phyloP scores from a whole-genome alignment of 2,113 vertebrate genomes.

The Climacteris rufus region DNA sequence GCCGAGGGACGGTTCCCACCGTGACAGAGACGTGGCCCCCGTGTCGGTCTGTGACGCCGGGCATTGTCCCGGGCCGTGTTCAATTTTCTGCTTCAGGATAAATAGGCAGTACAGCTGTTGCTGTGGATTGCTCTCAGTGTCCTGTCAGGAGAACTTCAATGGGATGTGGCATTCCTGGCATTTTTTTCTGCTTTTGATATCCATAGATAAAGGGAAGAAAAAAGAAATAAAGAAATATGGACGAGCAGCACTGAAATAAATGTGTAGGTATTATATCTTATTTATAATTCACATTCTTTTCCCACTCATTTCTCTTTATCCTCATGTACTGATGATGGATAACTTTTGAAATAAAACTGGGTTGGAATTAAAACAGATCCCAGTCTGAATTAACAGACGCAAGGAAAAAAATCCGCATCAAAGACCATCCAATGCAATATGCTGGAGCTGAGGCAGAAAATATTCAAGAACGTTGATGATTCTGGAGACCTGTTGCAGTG shows the following conservation, averaged over 20 bases:
- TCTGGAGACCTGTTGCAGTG: neutral
- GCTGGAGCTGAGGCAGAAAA: neutral
- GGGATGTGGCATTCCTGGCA: neutral
- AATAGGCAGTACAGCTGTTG: constrained; percentile 8
- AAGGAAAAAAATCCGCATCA: neutral
- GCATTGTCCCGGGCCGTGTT: constrained; percentile 10
- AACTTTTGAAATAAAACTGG: neutral
- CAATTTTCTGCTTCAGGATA: constrained; percentile 47
- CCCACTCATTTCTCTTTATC: neutral
- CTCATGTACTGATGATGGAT: neutral
- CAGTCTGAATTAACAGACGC: neutral
- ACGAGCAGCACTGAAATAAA: neutral
- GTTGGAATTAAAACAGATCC: neutral
- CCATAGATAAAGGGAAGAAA: neutral
- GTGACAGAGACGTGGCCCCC: neutral
- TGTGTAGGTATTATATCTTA: neutral
- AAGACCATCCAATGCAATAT: neutral
- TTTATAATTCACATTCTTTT: neutral
- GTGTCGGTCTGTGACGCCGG: neutral
- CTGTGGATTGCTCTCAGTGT: neutral
- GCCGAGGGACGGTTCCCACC: neutral
- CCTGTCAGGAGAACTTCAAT: neutral
- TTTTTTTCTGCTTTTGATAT: neutral
- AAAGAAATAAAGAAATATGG: neutral
- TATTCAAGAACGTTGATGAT: neutral